Evolutionary conservation across 2,113 vertebrate species (phyloP), one percentile per base, ranked within the genome.

Genomic region (Vombatus ursinus): DNA sequence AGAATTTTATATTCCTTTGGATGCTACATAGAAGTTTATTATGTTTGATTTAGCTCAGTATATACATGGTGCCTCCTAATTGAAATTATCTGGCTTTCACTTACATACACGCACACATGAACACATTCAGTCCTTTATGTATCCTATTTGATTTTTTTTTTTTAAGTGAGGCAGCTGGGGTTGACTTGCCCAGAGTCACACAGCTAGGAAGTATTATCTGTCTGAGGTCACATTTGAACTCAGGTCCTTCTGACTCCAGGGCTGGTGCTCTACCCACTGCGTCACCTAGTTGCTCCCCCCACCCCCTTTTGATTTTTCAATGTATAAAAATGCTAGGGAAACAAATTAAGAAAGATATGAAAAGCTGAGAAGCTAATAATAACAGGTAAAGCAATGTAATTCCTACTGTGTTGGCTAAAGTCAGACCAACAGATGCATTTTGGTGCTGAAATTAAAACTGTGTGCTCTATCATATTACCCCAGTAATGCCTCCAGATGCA

Each of bases 401-500:
- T 95, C 96, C 95, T 95, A 96, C 94, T 94, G 96, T 95, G 91
- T 61, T 77, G 50, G 57, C 90, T 94, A 89, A 95, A 96, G 92
- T 57, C 37, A 96, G 68, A 50, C 37, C 44, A 93, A 2, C 96
- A 96, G 97, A 95, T 97, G 97, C 96, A 96, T 96, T 96, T 97
- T 93, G 97, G 96, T 94, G 93, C 97, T 97, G 95, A 61, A 98
- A 97, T 97, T 44, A 92, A 97, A 96, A 96, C 93, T n/a, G 44
- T 50, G 93, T 0, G 0, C 49, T 84, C 0, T 94, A 94, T 8
- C 61, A 25, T 2, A 11, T 98, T 97, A 95, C 95, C 50, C 50
- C 0, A 50, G 50, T 4, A 50, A 92, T 50, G 94, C 94, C n/a
- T 2, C 48, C 26, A 93, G 95, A 93, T 97, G 96, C 49, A 90